Percentiles rank a stretch among this genome's conserved stretches.
These are phyloP conservation scores for Struthio camelus DNA, from an alignment of 2,113 vertebrate genomes.

Conservation along the genomic window DNA sequence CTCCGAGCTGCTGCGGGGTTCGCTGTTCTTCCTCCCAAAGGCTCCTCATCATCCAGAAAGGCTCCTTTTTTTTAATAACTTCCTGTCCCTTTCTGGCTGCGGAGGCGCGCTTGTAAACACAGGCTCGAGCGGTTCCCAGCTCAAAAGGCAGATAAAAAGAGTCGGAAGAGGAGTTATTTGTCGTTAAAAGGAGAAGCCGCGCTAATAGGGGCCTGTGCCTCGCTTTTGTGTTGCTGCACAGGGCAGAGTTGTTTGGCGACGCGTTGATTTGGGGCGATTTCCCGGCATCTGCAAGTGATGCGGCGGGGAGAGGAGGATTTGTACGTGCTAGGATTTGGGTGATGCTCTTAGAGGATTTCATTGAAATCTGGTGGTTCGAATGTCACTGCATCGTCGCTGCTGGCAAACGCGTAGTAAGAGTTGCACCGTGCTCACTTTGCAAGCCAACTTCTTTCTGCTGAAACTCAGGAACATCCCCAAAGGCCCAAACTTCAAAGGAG, in stretches of 20 bases:
- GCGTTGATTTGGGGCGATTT: background rate
- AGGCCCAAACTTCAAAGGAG: background rate
- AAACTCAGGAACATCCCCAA: background rate
- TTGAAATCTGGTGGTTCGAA: background rate
- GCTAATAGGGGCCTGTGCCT: background rate
- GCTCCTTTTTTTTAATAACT: background rate
- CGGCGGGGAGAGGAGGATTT: background rate
- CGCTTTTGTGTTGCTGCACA: rapidly evolving
- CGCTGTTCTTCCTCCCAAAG: background rate
- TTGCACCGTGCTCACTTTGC: background rate
- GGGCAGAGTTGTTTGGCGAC: background rate
- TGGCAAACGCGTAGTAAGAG: background rate
- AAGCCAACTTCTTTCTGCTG: background rate
- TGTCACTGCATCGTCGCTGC: background rate
- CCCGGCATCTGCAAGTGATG: background rate
- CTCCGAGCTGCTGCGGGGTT: background rate
- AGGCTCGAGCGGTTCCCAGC: background rate
- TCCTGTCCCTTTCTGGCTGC: background rate
- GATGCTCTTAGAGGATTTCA: background rate
- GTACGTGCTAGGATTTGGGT: background rate
- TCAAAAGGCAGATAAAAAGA: background rate
- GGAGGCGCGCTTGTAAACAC: background rate
- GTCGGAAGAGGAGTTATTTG: background rate
- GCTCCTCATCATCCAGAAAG: background rate
- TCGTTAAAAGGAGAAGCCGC: background rate